These are phyloP conservation scores for Dreissena polymorpha DNA, from an alignment of 1,140 invertebrate genomes.

Conservation along the genomic window DNA sequence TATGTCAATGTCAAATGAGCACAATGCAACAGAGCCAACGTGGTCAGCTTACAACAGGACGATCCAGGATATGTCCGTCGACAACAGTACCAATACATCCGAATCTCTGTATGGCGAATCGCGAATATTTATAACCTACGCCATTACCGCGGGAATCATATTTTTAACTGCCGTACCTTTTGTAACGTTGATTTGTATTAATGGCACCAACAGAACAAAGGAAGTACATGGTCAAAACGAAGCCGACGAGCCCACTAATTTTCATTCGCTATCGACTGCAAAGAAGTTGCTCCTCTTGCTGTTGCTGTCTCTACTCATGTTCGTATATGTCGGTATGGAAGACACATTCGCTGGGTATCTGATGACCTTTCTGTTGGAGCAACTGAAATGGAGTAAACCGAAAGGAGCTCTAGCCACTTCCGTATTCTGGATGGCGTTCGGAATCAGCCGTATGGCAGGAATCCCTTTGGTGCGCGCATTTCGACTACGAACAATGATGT, in stretches of 20 bases:
- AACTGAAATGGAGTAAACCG: conserved; percentile 62
- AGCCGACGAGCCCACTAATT: conserved; percentile 2
- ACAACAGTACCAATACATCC: too few relatives aligned
- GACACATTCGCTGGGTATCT: conserved; percentile 63
- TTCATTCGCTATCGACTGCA: conserved; percentile 24
- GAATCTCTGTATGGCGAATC: background rate
- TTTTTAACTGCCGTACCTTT: conserved; percentile 55
- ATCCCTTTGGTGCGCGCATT: conserved; percentile 59
- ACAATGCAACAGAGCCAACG: too few relatives aligned
- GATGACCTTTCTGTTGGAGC: conserved; percentile 56
- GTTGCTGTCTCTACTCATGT: conserved; percentile 53
- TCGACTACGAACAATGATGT: conserved; percentile 54
- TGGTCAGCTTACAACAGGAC: too few relatives aligned
- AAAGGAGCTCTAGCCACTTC: conserved; percentile 63
- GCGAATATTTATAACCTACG: conserved; percentile 30
- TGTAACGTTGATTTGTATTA: conserved; percentile 44
- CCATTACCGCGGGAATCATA: conserved; percentile 52
- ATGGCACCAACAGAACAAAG: background rate
- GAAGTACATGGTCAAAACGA: background rate
- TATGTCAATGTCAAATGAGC: too few relatives aligned
- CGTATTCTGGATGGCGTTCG: conserved; percentile 63
- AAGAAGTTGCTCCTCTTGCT: conserved; percentile 42
- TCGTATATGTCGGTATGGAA: conserved; percentile 57
- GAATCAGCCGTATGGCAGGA: conserved; percentile 55
- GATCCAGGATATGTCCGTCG: too few relatives aligned